A percentile compares a stretch with the other conserved stretches of the same genome.
Evolutionary conservation across 2,797 vertebrate genomes (phyloP).

Genomic region (Arrhamphus sclerolepis): DNA sequence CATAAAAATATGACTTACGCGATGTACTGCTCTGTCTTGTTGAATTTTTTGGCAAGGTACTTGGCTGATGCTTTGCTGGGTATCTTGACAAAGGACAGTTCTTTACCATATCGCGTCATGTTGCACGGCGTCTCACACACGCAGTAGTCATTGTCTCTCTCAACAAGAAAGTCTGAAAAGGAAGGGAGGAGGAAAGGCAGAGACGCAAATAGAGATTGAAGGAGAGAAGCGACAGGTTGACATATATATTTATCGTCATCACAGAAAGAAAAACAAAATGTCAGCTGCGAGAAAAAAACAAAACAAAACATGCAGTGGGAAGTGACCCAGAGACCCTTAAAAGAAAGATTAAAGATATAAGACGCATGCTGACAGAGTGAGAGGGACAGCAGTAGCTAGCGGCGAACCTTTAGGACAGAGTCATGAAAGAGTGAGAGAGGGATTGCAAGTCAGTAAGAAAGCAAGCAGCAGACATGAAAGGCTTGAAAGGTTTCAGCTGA

Average conservation of each 20-base stretch:
- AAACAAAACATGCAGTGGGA: slow-evolving; percentile 9
- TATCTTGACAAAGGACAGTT: slow-evolving; percentile 97
- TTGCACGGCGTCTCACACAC: slow-evolving; percentile 95
- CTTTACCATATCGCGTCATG: slow-evolving; percentile 92
- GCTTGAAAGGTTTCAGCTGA: slow-evolving; percentile 45
- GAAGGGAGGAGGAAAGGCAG: background rate
- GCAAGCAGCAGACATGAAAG: slow-evolving; percentile 47
- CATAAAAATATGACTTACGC: slow-evolving; percentile 75
- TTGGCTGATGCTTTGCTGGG: slow-evolving; percentile 97
- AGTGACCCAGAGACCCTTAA: slow-evolving; percentile 34
- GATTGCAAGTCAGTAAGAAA: slow-evolving; percentile 52
- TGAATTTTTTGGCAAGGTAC: slow-evolving; percentile 96
- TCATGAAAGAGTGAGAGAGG: slow-evolving; percentile 22
- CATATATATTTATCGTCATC: slow-evolving; percentile 26
- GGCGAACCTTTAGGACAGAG: slow-evolving; percentile 12
- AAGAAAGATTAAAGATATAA: slow-evolving; percentile 29
- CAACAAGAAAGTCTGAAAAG: slow-evolving; percentile 91
- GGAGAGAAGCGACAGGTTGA: slow-evolving; percentile 10
- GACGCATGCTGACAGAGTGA: slow-evolving; percentile 8
- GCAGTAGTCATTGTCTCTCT: slow-evolving; percentile 94
- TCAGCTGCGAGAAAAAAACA: slow-evolving; percentile 29
- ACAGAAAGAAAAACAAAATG: slow-evolving; percentile 40
- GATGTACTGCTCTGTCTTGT: slow-evolving; percentile 97
- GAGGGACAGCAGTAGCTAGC: slow-evolving; percentile 24
- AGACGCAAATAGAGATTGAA: slow-evolving; percentile 9